Conservation (phyloP, 2,113 vertebrate species). For the Falcunculus frontatus region DNA sequence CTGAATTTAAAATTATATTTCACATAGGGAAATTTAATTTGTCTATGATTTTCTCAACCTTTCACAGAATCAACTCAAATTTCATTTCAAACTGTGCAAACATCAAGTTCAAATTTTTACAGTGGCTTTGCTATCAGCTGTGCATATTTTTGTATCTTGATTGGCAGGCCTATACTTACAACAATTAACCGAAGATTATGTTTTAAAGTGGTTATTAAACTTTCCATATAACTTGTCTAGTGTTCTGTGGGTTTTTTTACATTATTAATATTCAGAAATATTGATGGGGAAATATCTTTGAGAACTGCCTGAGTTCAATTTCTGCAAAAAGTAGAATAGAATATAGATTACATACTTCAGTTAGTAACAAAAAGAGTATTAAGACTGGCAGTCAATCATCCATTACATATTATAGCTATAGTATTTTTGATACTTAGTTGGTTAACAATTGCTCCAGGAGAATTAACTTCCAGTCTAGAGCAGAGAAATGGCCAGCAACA, state of each 20-base stretch:
- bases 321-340: neutral
- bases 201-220: neutral
- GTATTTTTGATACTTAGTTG: neutral
- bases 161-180: neutral
- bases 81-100: neutral
- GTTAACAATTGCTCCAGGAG: neutral
- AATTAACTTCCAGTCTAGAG: neutral
- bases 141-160: neutral
- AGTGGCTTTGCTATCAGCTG: neutral
- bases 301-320: neutral
- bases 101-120: neutral
- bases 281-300: neutral
- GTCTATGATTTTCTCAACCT: neutral
- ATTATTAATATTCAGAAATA: neutral
- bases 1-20: neutral
- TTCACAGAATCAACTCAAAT: neutral
- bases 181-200: neutral
- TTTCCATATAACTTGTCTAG: neutral
- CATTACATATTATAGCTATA: neutral
- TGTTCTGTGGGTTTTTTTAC: neutral
- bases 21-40: neutral
- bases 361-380: neutral
- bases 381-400: neutral
- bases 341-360: neutral
- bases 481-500: neutral